Percentiles rank a stretch among this genome's conserved stretches.
Conservation (phyloP, 2,113 vertebrate genomes). For the Cinclus mexicanus region DNA sequence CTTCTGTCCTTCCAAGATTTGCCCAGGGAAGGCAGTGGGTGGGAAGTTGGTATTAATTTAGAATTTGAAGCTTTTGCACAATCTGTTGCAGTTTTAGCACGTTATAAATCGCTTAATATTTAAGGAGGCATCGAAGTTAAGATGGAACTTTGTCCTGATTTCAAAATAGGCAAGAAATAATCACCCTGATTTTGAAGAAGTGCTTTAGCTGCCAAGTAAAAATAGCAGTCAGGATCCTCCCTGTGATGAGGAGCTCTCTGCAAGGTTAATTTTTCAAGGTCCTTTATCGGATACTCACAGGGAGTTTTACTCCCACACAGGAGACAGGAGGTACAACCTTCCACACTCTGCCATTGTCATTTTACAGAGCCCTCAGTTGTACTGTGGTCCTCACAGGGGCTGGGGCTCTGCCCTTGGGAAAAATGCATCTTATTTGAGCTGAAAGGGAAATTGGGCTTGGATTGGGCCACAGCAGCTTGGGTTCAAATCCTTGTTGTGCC, state of each 20-base stretch:
- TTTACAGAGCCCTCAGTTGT: background rate
- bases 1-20: constrained; percentile 41
- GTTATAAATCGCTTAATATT: constrained; percentile 29
- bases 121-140: constrained; percentile 32
- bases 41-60: constrained; percentile 55
- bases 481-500: background rate
- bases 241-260: background rate
- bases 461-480: background rate
- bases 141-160: constrained; percentile 43
- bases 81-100: constrained; percentile 37
- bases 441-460: background rate
- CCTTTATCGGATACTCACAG: background rate
- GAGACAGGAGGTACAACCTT: background rate
- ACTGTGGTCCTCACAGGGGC: background rate
- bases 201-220: background rate
- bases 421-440: background rate
- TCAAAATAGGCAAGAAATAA: constrained; percentile 7
- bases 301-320: background rate
- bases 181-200: background rate
- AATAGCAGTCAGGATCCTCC: background rate
- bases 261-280: constrained; percentile 25
- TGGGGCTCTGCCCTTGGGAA: background rate
- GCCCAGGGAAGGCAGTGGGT: constrained; percentile 47
- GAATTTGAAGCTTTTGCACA: constrained; percentile 29
- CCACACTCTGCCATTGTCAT: background rate